Percentiles rank a stretch among this genome's conserved stretches.
These are phyloP conservation scores for Drosophila gaucha DNA, from an alignment of 2,888 invertebrate species.

Conservation along the genomic window DNA sequence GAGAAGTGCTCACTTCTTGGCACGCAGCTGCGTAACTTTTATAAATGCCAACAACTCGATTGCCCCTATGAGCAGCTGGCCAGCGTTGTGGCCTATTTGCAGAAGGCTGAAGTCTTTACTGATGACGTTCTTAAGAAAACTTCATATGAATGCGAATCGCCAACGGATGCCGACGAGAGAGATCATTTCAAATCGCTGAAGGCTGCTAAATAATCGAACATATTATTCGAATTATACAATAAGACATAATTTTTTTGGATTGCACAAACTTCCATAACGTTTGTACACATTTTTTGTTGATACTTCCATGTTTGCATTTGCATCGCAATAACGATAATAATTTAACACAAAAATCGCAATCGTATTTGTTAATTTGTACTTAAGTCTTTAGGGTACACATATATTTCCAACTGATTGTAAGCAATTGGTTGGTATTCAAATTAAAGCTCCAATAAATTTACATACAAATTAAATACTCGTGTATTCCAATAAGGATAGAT, in stretches of 20 bases:
- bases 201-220: slow-evolving; percentile 84
- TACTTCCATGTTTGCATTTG: slow-evolving; percentile 48
- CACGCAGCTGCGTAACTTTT: slow-evolving; percentile 93
- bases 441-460: slow-evolving; percentile 63
- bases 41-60: slow-evolving; percentile 92
- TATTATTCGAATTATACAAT: slow-evolving; percentile 26
- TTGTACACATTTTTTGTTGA: slow-evolving; percentile 48
- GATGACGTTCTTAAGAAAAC: slow-evolving; percentile 94
- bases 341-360: slow-evolving; percentile 44
- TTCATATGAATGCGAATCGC: slow-evolving; percentile 97
- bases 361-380: slow-evolving; percentile 73
- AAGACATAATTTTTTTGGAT: slow-evolving; percentile 28
- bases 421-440: slow-evolving; percentile 42
- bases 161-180: slow-evolving; percentile 94
- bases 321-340: slow-evolving; percentile 67
- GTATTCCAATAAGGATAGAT: too few relatives aligned
- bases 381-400: slow-evolving; percentile 52
- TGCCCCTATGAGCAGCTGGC: slow-evolving; percentile 92
- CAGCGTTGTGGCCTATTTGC: slow-evolving; percentile 91
- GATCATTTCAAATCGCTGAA: slow-evolving; percentile 93
- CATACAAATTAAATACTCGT: slow-evolving; percentile 8
- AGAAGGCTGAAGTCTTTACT: slow-evolving; percentile 90
- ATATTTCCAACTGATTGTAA: slow-evolving; percentile 41
- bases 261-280: slow-evolving; percentile 45
- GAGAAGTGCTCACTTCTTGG: slow-evolving; percentile 96